These are phyloP conservation scores for Rallus crepitans DNA, from an alignment of 2,797 vertebrate species.

Conservation along the genomic window DNA sequence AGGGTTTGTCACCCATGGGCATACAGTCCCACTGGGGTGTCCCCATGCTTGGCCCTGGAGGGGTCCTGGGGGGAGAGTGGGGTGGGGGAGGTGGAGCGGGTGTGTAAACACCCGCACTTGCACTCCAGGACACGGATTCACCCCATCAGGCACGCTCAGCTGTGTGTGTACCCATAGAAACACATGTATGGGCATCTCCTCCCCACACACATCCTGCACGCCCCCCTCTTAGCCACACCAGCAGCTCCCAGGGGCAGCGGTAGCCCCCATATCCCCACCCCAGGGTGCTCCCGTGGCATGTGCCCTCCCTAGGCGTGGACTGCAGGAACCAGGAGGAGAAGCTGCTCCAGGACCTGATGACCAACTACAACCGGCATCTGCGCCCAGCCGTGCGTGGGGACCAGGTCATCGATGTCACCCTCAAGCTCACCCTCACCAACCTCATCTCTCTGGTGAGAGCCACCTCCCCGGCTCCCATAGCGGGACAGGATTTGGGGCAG, in stretches of 20 bases:
- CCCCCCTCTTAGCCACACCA: accelerated
- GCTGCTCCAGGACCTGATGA: constrained; percentile 88
- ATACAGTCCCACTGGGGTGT: accelerated
- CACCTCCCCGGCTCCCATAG: accelerated
- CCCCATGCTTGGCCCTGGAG: not conserved
- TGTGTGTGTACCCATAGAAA: accelerated
- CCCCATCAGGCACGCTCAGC: accelerated
- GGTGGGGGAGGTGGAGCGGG: not conserved
- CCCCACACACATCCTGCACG: accelerated
- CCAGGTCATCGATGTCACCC: constrained; percentile 86
- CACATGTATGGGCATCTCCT: accelerated
- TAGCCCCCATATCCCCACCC: accelerated
- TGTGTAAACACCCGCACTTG: accelerated
- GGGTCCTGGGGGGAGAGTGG: not conserved
- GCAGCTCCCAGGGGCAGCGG: accelerated
- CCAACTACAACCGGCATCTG: constrained; percentile 87
- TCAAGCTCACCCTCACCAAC: constrained; percentile 97
- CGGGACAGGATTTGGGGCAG: not conserved
- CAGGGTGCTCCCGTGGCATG: accelerated
- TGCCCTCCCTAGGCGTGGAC: constrained; percentile 45
- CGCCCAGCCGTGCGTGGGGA: constrained; percentile 80
- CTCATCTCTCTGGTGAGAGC: constrained; percentile 93
- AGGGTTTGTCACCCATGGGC: not conserved
- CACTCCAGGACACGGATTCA: accelerated
- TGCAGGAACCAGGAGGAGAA: constrained; percentile 88